Base-by-base conservation (phyloP, 2,888 invertebrate genomes). In the Anagyrus pseudococci region DNA sequence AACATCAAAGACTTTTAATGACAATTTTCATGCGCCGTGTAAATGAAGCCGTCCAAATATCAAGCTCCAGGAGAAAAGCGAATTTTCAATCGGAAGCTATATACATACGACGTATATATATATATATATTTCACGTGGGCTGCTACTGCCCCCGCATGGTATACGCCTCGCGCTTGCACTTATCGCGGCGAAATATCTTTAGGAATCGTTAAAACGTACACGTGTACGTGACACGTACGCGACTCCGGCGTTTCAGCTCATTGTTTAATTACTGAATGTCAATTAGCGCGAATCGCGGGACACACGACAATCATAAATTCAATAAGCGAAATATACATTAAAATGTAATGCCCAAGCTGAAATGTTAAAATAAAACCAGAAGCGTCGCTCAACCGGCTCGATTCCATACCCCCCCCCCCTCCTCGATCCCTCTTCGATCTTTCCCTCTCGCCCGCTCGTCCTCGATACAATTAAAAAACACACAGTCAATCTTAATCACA, bases 221-320 rank as follows among this genome's bases (percentile, higher is more conserved):
- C 29, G 10, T 64, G 60, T 52, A 57, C 53, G 41, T 60, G 57
- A 58, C 64, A 41, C 49, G 23, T 29, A 4, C 29, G 29, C 29
- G 10, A 29, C 29, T 29, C 6, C 29, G 33, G 13, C 23, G 23
- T 8, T 52, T 56, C 33, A 57, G 59, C 62, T 66, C 59, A 57
- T 66, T 62, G 59, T 63, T 62, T 62, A 66, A 66, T 66, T 62
- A 66, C 66, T 49, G 33, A 49, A 57, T 54, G 66, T 62, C 66
- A 66, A 66, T 66, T 66, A 57, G 62, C 49, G 25, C 58, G 37
- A 62, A 57, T 62, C 49, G 55, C 48, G 57, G 23, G 58, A 60
- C 59, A 62, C 50, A 50, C 62, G 62, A 53, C 62, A 56, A 60
- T 66, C 52, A 60, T 60, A 54, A 66, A 60, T 66, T 48, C 66